These are phyloP conservation scores for Loxodonta africana DNA, from an alignment of 2,113 vertebrate species.

Conservation along the genomic window DNA sequence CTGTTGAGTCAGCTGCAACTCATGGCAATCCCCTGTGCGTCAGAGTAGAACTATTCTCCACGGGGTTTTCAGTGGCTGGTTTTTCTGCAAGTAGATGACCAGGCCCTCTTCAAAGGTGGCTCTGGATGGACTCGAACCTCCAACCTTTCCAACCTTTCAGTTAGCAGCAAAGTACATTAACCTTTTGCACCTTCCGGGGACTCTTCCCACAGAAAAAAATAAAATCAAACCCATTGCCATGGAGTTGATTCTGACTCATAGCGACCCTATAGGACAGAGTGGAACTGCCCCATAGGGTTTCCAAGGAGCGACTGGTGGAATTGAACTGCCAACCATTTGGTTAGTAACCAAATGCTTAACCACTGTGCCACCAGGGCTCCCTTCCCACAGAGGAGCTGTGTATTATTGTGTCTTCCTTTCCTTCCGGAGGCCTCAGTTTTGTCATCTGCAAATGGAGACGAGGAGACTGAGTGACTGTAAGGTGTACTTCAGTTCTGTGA, in stretches of 20 bases:
- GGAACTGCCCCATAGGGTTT: too few relatives aligned
- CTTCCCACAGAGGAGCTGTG: neutral
- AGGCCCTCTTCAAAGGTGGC: neutral
- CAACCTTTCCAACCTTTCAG: neutral
- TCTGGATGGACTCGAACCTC: neutral
- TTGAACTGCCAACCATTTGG: too few relatives aligned
- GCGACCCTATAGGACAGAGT: too few relatives aligned
- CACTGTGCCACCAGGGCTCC: too few relatives aligned
- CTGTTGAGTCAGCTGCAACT: neutral
- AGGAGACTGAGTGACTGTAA: neutral
- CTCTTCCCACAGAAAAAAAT: neutral
- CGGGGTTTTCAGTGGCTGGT: too few relatives aligned
- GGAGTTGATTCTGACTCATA: too few relatives aligned
- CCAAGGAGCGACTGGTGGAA: too few relatives aligned
- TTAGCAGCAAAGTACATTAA: neutral
- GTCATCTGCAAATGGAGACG: neutral
- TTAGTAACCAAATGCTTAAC: too few relatives aligned
- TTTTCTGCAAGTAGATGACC: neutral
- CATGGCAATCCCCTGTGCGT: too few relatives aligned
- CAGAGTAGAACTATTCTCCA: too few relatives aligned
- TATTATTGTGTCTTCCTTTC: neutral
- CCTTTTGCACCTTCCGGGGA: too few relatives aligned
- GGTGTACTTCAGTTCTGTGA: neutral
- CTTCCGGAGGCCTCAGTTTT: neutral
- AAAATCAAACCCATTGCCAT: too few relatives aligned